These are phyloP conservation scores for Esperia sulphurella DNA, from an alignment of 2,888 invertebrate genomes.

Conservation along the genomic window DNA sequence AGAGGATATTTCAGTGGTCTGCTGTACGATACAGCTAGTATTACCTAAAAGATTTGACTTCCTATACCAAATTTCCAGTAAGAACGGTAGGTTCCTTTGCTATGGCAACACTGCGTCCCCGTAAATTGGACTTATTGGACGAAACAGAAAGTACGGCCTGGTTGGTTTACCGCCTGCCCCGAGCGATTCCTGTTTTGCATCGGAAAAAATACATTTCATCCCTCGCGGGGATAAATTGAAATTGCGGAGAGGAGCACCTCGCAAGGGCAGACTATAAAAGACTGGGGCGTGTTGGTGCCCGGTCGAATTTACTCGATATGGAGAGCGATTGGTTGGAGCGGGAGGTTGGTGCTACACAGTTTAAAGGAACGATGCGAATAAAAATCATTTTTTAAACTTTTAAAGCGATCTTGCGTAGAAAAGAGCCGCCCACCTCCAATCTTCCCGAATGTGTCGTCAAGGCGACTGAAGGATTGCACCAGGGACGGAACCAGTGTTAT, in stretches of 20 bases:
- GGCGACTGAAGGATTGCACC: too few species aligned
- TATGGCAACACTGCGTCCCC: neutral
- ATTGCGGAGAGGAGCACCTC: constrained; percentile 60
- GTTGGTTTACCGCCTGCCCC: constrained; percentile 15
- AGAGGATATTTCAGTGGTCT: too few species aligned
- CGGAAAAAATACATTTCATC: constrained; percentile 54
- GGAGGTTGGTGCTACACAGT: too few species aligned
- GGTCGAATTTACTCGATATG: constrained; percentile 36
- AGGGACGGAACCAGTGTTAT: too few species aligned
- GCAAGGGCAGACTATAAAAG: constrained; percentile 46
- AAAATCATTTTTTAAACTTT: too few species aligned
- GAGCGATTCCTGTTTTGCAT: constrained; percentile 64
- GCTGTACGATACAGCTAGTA: too few species aligned
- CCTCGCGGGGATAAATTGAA: constrained; percentile 58
- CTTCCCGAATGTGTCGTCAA: too few species aligned
- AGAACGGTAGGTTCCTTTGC: neutral
- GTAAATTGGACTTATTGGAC: constrained; percentile 2
- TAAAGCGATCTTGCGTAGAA: too few species aligned
- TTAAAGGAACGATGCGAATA: too few species aligned
- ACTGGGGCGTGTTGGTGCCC: constrained; percentile 20
- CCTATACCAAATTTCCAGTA: neutral
- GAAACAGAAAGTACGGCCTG: constrained; percentile 11
- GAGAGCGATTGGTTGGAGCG: constrained; percentile 16
- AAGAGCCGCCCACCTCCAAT: too few species aligned
- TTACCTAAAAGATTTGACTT: too few species aligned